A percentile compares a stretch with the other conserved stretches of the same genome.
These are phyloP conservation scores for Azorinus chamasolen DNA, from an alignment of 2,888 invertebrate genomes.

Conservation along the genomic window DNA sequence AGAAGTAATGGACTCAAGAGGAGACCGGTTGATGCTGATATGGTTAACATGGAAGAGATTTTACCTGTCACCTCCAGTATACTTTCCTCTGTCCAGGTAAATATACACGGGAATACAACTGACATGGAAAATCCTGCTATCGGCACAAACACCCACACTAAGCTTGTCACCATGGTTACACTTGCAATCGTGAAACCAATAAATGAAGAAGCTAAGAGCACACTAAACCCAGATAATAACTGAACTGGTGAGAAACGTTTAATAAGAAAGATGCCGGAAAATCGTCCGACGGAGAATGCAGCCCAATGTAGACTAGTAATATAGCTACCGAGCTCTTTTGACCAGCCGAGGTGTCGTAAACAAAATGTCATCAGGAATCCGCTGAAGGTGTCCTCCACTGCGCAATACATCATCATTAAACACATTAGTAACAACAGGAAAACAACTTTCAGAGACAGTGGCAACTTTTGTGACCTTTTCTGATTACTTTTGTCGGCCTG, in stretches of 20 bases:
- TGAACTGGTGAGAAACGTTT: constrained; percentile 81
- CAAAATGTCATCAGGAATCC: constrained; percentile 58
- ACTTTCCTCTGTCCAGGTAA: constrained; percentile 70
- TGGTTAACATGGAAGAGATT: constrained; percentile 62
- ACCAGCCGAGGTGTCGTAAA: constrained; percentile 45
- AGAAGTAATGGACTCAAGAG: constrained; percentile 67
- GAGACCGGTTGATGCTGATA: constrained; percentile 53
- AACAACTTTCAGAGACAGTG: constrained; percentile 44
- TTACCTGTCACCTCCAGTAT: constrained; percentile 65
- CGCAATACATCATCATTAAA: constrained; percentile 70
- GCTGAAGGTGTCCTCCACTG: constrained; percentile 66
- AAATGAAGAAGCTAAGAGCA: constrained; percentile 54
- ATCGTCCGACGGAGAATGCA: constrained; percentile 54
- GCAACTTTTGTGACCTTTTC: constrained; percentile 52
- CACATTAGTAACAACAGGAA: constrained; percentile 51
- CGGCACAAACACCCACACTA: constrained; percentile 64
- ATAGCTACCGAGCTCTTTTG: constrained; percentile 40
- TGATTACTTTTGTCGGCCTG: constrained; percentile 48
- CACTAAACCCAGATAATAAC: constrained; percentile 81
- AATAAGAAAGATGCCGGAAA: constrained; percentile 69
- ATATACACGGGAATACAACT: constrained; percentile 65
- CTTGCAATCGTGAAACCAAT: constrained; percentile 58
- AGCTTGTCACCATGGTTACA: constrained; percentile 22
- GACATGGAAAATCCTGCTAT: constrained; percentile 67
- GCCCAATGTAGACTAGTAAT: constrained; percentile 53